phyloP scores from a whole-genome alignment of 2,888 invertebrate species.

The Machimus atricapillus region DNA sequence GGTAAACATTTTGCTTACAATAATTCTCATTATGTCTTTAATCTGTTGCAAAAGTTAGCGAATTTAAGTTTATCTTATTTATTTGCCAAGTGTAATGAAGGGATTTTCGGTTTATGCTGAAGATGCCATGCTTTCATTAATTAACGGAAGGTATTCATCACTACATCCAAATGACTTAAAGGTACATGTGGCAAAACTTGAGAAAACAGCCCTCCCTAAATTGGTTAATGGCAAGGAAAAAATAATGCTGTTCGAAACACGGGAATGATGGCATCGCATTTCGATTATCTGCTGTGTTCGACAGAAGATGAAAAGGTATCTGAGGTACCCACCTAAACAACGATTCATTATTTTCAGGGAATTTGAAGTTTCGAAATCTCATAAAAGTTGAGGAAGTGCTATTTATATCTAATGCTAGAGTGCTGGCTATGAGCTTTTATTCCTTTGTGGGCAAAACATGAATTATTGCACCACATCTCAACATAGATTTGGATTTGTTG shows the following conservation, averaged over 20 bases:
- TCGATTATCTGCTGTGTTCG: background rate
- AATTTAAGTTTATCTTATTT: slow-evolving; percentile 44
- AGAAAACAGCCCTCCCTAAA: background rate
- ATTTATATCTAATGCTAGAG: background rate
- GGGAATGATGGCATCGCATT: background rate
- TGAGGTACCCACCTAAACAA: background rate
- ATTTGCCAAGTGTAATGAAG: slow-evolving; percentile 44
- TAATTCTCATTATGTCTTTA: slow-evolving; percentile 39
- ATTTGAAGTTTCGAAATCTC: background rate
- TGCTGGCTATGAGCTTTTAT: background rate
- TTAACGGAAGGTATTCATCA: slow-evolving; percentile 6
- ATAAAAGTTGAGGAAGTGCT: background rate
- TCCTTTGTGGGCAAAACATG: background rate
- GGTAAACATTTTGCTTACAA: no score
- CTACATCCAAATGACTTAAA: background rate
- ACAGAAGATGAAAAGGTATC: background rate
- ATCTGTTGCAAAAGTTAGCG: slow-evolving; percentile 39
- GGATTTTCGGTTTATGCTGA: slow-evolving; percentile 43
- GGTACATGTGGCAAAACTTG: background rate
- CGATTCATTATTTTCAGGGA: background rate
- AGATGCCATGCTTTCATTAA: background rate
- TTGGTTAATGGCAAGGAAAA: background rate
- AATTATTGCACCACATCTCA: background rate
- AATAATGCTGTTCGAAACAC: background rate
- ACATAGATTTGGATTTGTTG: background rate